Evolutionary conservation across 1,140 invertebrate species (phyloP), one percentile per base, ranked within the genome.

Genomic region (Pararge aegeria): DNA sequence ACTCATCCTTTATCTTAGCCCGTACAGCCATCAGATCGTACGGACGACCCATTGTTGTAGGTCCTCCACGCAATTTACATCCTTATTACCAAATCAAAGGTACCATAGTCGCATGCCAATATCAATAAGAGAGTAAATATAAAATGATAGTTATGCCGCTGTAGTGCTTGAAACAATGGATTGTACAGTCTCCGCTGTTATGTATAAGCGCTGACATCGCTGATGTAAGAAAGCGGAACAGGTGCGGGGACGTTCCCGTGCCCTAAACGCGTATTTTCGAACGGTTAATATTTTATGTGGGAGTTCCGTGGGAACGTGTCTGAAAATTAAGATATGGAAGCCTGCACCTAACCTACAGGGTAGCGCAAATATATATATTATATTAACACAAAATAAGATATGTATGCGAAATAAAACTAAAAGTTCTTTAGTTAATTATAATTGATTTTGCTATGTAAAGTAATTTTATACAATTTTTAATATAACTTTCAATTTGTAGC

Each of bases 141-240:
- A 13, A 37, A 56, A 34, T 56, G 16, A 38, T 56, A 55, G 46
- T 30, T 56, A 20, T 44, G 49, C 16, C 44, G 55, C 27, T 56
- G 44, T 56, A 49, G 38, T 48, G 44, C 55, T 60, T 37, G 50
- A 60, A 49, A 60, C 57, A 60, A 60, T 60, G 51, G 57, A 15
- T 37, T 21, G 56, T 58, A 51, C 49, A 51, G 21, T 29, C 20
- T 21, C 16, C 44, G 51, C 48, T 24, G 50, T 27, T 52, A 54
- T 53, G 51, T 60, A 60, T 60, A 53, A 48, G 42, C 29, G 42
- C 55, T 56, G 55, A 56, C 55, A 60, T 60, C 57, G 49, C 51
- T 60, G 57, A 56, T 56, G 55, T 56, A 38, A 55, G 54, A 29
- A 29, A 46, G 42, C 15, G 29, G 19, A 60, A 60, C 57, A 60